These are phyloP conservation scores for Xerus inauris DNA, from an alignment of 2,113 vertebrate genomes.

Conservation along the genomic window DNA sequence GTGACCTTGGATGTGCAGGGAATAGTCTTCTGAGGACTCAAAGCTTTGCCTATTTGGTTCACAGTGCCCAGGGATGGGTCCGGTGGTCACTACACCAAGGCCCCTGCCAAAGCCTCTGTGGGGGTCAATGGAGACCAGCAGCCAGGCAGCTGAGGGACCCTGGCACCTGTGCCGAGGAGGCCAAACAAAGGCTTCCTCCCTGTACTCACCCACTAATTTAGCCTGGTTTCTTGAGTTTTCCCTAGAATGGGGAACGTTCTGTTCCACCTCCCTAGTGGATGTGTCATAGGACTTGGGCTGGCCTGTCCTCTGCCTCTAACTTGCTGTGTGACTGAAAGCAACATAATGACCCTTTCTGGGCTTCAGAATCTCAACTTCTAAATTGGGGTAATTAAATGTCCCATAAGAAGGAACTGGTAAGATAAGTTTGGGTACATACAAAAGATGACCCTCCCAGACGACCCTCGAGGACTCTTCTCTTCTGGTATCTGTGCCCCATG, in stretches of 20 bases:
- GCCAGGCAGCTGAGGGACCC: background rate
- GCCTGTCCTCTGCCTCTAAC: background rate
- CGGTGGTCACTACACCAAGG: background rate
- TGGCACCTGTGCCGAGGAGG: background rate
- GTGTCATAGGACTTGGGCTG: background rate
- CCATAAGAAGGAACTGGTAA: background rate
- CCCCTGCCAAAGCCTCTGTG: background rate
- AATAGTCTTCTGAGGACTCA: background rate
- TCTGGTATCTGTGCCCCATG: too few species aligned
- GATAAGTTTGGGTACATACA: background rate
- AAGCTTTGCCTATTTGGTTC: background rate
- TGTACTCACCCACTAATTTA: background rate
- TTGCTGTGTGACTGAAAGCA: background rate
- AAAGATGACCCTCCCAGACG: too few species aligned
- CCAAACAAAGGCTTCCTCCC: background rate
- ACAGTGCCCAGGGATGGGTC: background rate
- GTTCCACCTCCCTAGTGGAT: background rate
- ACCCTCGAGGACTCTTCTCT: background rate
- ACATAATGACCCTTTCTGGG: background rate
- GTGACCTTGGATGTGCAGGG: background rate
- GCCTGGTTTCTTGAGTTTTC: background rate
- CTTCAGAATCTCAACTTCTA: background rate
- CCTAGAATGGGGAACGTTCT: background rate
- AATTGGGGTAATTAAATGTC: background rate
- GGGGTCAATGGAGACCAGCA: background rate